Evolutionary conservation across 2,797 vertebrate species (phyloP).

Genomic region (Rhincodon typus): DNA sequence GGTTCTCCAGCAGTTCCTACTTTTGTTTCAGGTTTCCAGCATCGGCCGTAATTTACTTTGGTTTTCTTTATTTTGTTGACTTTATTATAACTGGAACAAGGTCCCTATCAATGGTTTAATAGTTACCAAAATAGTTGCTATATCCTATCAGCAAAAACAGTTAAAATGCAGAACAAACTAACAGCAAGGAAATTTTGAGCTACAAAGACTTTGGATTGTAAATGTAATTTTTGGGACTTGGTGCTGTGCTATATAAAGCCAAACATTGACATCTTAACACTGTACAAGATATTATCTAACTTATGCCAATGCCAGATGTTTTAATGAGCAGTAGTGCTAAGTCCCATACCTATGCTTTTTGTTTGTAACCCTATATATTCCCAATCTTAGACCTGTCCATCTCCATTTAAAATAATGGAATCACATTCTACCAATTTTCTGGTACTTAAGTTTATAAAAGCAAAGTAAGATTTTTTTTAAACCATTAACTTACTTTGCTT

Average conservation of each 20-base stretch:
- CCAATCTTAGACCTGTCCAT: neutral
- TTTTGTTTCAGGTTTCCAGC: too few species aligned
- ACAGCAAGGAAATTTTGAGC: neutral
- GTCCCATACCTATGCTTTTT: neutral
- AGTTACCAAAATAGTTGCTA: neutral
- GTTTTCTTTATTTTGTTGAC: too few species aligned
- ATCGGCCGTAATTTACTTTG: too few species aligned
- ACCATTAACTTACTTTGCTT: neutral
- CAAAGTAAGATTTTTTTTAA: neutral
- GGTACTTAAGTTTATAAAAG: neutral
- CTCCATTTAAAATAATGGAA: neutral
- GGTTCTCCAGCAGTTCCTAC: too few species aligned
- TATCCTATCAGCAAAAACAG: neutral
- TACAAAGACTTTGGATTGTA: neutral
- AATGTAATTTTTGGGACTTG: neutral
- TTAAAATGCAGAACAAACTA: neutral
- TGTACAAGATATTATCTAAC: neutral
- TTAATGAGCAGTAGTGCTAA: neutral
- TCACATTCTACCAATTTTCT: neutral
- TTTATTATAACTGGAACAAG: too few species aligned
- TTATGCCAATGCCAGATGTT: neutral
- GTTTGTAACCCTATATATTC: neutral
- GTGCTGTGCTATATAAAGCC: neutral
- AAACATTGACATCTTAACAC: neutral
- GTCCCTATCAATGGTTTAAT: slow-evolving; percentile 28